Evolutionary conservation across 2,888 invertebrate genomes (phyloP), one percentile per base, ranked within the genome.

Genomic region (Hipparchia semele): DNA sequence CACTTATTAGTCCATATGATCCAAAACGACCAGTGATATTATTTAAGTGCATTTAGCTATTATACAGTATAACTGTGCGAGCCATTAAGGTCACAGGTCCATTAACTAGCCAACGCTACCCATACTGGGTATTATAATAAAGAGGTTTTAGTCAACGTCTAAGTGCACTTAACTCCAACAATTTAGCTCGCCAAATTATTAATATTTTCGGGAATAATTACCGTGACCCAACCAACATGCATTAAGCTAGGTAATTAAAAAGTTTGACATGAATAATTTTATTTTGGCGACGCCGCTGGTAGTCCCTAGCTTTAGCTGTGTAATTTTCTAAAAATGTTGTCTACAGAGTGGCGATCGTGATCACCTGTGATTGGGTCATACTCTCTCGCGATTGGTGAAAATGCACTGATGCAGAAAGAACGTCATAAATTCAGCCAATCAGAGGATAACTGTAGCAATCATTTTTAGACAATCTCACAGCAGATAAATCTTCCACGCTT

Each of bases 121-220:
- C 23, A 2, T 39, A 65, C 1, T 10, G 33, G 33, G 65, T 65
- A 53, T 65, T 53, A 65, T 23, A 53, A 65, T 65, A 53, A 53
- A 65, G 65, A 33, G 65, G 65, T 65, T 53, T 53, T 33, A 65
- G 46, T 45, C 3, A 49, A 23, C 23, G 12, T 0, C 65, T 39
- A 65, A 53, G 65, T 53, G 65, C 65, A 65, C 65, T 65, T 53
- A 65, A 65, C 53, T 39, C 51, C 33, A 13, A 65, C 65, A 65
- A 53, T 51, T 12, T 33, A 65, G 62, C 62, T 46, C 51, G 51
- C 53, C 51, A 53, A 51, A 53, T 64, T 13, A 51, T 51, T 51
- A 45, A 53, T 23, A 33, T 65, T 65, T 51, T 53, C 53, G 23
- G 51, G 33, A 33, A 51, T 23, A 9, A 13, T 45, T 45, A 46